Conservation (phyloP, 2,113 vertebrate species). For the Falco punctatus region DNA sequence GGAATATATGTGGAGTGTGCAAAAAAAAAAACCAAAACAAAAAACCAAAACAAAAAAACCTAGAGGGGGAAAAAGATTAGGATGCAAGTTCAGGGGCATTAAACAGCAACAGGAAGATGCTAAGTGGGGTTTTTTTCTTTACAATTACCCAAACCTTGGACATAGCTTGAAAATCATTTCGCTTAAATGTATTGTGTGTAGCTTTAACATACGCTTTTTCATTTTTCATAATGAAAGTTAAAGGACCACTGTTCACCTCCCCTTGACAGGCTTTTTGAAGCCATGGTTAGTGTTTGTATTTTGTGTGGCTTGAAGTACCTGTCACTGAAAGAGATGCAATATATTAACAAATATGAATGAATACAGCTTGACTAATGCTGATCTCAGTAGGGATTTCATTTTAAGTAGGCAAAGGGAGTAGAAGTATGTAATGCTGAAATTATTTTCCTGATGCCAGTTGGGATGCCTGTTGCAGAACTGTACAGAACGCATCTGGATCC, state of each 20-base stretch:
- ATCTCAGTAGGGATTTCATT: not conserved
- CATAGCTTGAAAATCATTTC: not conserved
- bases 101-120: not conserved
- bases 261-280: not conserved
- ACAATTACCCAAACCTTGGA: not conserved
- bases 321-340: not conserved
- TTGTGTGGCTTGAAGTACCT: not conserved
- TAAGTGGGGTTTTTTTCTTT: not conserved
- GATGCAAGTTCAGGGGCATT: not conserved
- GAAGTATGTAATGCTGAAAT: not conserved
- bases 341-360: not conserved
- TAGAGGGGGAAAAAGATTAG: not conserved
- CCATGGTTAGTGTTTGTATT: not conserved
- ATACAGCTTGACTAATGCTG: not conserved
- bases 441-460: not conserved
- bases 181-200: not conserved
- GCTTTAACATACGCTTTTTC: not conserved
- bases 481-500: accelerated
- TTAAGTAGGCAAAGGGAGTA: not conserved
- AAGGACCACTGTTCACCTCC: not conserved
- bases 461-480: not conserved
- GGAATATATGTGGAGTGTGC: not conserved
- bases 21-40: not conserved
- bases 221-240: not conserved
- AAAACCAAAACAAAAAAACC: no score